A percentile compares a stretch with the other conserved stretches of the same genome.
Conservation (phyloP, 2,113 vertebrate species). For the Laticauda laticaudata region DNA sequence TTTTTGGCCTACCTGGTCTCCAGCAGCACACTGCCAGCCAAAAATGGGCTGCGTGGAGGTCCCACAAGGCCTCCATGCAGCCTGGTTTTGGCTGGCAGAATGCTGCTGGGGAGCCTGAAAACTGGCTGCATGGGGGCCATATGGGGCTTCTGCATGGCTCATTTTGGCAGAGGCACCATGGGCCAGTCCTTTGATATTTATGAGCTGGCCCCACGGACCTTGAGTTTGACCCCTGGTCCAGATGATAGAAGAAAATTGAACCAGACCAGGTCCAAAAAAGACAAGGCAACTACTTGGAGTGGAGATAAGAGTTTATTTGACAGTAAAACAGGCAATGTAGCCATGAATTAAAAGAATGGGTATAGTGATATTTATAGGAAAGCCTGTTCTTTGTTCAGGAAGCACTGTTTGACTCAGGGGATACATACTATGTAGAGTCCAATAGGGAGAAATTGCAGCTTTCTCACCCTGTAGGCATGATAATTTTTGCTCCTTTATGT, state of each 20-base stretch:
- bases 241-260: background rate
- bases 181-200: too few relatives aligned
- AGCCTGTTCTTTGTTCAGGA: background rate
- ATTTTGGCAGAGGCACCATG: too few relatives aligned
- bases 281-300: background rate
- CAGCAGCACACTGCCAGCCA: too few relatives aligned
- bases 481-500: background rate
- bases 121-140: too few relatives aligned
- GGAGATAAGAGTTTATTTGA: background rate
- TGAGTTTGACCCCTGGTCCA: too few relatives aligned
- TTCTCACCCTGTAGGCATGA: background rate
- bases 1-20: too few relatives aligned
- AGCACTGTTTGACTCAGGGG: background rate
- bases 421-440: background rate
- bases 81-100: too few relatives aligned
- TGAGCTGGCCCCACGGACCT: too few relatives aligned
- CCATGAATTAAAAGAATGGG: background rate
- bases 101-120: too few relatives aligned
- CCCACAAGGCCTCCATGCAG: too few relatives aligned
- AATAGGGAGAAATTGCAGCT: background rate
- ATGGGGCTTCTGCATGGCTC: too few relatives aligned
- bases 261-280: background rate
- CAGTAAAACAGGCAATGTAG: background rate
- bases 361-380: background rate
- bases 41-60: too few relatives aligned